Conservation (phyloP, 2,888 invertebrate species). For the Acleris literana region DNA sequence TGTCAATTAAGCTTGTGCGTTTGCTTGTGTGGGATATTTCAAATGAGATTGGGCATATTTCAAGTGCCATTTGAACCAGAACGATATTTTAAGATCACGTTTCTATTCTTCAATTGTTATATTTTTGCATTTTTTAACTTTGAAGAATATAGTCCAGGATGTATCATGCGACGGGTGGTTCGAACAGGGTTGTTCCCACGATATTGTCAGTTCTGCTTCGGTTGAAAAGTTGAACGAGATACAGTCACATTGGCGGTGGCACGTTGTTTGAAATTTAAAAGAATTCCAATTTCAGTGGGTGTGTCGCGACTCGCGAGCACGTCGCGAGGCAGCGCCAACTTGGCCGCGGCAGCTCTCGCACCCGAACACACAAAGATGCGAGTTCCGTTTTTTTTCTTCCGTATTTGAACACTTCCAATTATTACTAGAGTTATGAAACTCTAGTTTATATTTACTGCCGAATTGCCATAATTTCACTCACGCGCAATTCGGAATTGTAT, state of each 20-base stretch:
- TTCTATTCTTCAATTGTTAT: neutral
- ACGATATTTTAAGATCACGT: too few relatives aligned
- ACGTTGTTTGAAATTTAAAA: slow-evolving; percentile 73
- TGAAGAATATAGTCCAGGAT: slow-evolving; percentile 7
- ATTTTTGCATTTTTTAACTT: neutral
- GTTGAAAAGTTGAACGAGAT: slow-evolving; percentile 61
- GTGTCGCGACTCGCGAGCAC: slow-evolving; percentile 44
- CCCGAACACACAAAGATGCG: slow-evolving; percentile 1
- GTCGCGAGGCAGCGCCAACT: slow-evolving; percentile 26
- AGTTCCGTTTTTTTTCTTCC: too few relatives aligned
- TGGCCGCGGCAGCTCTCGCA: slow-evolving; percentile 15
- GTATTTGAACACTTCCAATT: too few relatives aligned
- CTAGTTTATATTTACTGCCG: too few relatives aligned
- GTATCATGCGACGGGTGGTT: slow-evolving; percentile 20
- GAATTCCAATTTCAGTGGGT: slow-evolving; percentile 76
- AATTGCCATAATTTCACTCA: too few relatives aligned
- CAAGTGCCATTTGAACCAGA: too few relatives aligned
- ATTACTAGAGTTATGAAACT: too few relatives aligned
- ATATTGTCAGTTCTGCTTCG: slow-evolving; percentile 67
- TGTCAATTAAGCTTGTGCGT: slow-evolving; percentile 7
- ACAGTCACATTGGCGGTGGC: slow-evolving; percentile 53
- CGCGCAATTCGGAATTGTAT: too few relatives aligned
- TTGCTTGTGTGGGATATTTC: slow-evolving; percentile 4
- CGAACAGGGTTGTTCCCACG: slow-evolving; percentile 44
- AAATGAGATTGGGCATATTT: too few relatives aligned